A percentile compares a stretch with the other conserved stretches of the same genome.
Evolutionary conservation across 1,140 invertebrate species (phyloP).

Genomic region (Scaptomyza montana): DNA sequence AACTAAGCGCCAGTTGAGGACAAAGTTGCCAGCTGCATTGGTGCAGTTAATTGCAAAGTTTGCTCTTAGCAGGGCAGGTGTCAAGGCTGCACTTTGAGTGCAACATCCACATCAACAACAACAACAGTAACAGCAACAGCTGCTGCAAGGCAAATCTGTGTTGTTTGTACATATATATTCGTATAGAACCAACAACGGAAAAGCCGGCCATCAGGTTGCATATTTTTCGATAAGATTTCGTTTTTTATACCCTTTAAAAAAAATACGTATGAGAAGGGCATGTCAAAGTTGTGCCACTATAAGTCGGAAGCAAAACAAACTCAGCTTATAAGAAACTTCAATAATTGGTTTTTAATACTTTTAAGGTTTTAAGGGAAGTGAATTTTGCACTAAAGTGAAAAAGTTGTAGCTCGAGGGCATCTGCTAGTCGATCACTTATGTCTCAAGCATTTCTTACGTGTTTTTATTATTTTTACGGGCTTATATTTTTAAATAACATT

Average conservation of each 20-base stretch:
- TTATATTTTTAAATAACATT: constrained; percentile 35
- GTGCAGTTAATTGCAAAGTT: constrained; percentile 63
- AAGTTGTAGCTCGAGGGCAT: background rate
- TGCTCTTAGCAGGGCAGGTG: constrained; percentile 45
- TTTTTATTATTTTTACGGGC: background rate
- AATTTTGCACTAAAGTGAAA: too few relatives aligned
- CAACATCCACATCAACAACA: constrained; percentile 8
- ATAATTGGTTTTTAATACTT: too few relatives aligned
- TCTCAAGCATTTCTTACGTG: background rate
- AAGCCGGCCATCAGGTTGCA: constrained; percentile 42
- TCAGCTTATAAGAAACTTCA: too few relatives aligned
- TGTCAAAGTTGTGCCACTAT: too few relatives aligned
- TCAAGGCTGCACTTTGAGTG: constrained; percentile 47
- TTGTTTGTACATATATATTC: background rate
- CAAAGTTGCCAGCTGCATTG: constrained; percentile 62
- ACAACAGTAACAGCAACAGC: constrained; percentile 31
- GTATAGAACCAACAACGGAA: constrained; percentile 16
- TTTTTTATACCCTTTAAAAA: constrained; percentile 1
- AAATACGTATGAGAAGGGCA: background rate
- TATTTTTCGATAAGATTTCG: constrained; percentile 59
- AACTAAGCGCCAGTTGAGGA: constrained; percentile 25
- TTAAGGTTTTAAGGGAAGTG: too few relatives aligned
- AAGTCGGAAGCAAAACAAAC: too few relatives aligned
- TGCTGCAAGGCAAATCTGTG: constrained; percentile 6
- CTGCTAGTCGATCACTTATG: background rate